A percentile compares a stretch with the other conserved stretches of the same genome.
Conservation (phyloP, 53 echinoderm and acorn worm genomes). For the Holothuria leucospilota region DNA sequence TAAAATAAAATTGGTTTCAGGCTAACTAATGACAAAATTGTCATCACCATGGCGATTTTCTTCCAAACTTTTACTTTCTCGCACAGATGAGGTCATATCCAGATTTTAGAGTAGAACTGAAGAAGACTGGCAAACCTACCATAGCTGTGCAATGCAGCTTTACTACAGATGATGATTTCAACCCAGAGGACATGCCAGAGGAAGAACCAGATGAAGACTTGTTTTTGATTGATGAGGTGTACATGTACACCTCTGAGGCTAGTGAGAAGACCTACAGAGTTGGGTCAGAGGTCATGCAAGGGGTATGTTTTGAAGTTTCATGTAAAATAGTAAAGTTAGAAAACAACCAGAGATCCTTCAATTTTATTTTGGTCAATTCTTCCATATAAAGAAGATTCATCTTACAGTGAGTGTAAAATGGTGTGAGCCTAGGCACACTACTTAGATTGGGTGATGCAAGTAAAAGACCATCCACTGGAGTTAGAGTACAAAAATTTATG, state of each 20-base stretch:
- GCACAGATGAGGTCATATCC: constrained; percentile 86
- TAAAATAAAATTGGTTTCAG: not conserved
- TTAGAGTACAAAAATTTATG: too few species aligned
- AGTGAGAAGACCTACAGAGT: constrained; percentile 75
- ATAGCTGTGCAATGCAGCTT: constrained; percentile 78
- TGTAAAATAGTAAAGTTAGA: too few species aligned
- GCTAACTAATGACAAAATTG: not conserved
- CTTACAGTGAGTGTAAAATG: too few species aligned
- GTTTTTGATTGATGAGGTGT: constrained; percentile 91
- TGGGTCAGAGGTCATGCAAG: constrained; percentile 98
- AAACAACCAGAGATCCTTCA: too few species aligned
- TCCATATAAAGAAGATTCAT: too few species aligned
- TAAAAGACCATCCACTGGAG: too few species aligned
- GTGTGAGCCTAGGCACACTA: too few species aligned
- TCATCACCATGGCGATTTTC: not conserved
- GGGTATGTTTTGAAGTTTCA: constrained; percentile 43
- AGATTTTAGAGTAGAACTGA: constrained; percentile 86
- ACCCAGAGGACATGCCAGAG: constrained; percentile 59
- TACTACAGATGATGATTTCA: constrained; percentile 62
- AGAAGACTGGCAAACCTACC: constrained; percentile 65
- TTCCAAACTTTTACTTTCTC: not conserved
- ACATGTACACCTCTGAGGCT: constrained; percentile 62
- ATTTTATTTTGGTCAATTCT: too few species aligned
- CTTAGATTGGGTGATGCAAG: too few species aligned
- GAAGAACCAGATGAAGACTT: constrained; percentile 66